Evolutionary conservation across 2,113 vertebrate species (phyloP).

Genomic region (Colistium nudipinnis): DNA sequence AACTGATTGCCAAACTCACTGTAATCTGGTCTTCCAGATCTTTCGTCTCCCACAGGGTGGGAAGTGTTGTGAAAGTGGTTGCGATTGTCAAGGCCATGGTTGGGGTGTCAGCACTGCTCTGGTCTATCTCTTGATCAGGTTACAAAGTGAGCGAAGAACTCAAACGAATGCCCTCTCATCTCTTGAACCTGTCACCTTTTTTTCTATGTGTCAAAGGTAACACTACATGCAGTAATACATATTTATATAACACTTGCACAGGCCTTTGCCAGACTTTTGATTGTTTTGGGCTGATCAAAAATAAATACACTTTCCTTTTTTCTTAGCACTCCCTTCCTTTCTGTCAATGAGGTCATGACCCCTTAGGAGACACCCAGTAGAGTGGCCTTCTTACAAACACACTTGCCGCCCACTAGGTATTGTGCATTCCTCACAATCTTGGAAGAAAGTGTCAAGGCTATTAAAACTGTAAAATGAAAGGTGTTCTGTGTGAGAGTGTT

Average conservation of each 20-base stretch:
- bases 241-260: background rate
- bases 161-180: constrained; percentile 24
- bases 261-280: background rate
- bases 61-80: constrained; percentile 40
- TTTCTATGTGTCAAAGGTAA: background rate
- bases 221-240: background rate
- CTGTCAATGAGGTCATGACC: constrained; percentile 36
- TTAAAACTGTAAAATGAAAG: constrained; percentile 61
- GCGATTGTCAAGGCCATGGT: constrained; percentile 17
- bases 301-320: background rate
- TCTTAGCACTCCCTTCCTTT: constrained; percentile 3
- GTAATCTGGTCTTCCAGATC: background rate
- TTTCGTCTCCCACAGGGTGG: constrained; percentile 5
- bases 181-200: constrained; percentile 32
- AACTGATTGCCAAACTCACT: no score
- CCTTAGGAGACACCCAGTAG: constrained; percentile 31
- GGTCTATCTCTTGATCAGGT: constrained; percentile 54
- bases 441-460: constrained; percentile 60
- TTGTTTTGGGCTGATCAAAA: background rate
- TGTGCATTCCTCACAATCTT: constrained; percentile 71
- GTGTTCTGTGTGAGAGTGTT: constrained; percentile 16
- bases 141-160: constrained; percentile 24
- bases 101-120: constrained; percentile 42
- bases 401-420: constrained; percentile 25
- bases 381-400: constrained; percentile 44